Evolutionary conservation across 2,113 vertebrate species (phyloP).

Genomic region (Colinus virginianus): DNA sequence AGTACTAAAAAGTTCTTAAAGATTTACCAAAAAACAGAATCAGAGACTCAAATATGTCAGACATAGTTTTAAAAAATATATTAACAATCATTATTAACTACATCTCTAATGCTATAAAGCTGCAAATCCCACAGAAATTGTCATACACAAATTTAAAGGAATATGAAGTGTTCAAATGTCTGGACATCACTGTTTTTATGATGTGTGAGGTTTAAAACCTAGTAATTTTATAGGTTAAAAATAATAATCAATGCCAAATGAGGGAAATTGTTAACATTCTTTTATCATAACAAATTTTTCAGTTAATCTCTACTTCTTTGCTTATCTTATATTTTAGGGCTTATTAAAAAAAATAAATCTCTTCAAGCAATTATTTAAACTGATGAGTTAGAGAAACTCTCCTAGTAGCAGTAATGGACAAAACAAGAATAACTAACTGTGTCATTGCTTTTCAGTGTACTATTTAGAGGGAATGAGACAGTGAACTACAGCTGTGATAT

Average conservation of each 20-base stretch:
- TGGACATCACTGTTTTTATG: background rate
- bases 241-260: background rate
- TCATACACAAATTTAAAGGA: background rate
- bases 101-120: background rate
- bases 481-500: background rate
- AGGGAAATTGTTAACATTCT: background rate
- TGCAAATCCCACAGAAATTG: background rate
- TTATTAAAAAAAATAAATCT: background rate
- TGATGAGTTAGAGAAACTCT: background rate
- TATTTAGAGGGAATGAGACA: background rate
- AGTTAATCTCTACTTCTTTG: background rate
- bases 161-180: background rate
- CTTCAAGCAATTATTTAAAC: background rate
- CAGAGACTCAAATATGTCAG: background rate
- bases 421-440: background rate
- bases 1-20: background rate
- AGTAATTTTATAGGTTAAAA: background rate
- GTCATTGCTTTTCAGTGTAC: rapidly evolving
- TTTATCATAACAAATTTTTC: background rate
- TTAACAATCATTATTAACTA: background rate
- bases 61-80: background rate
- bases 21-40: background rate
- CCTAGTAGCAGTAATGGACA: background rate
- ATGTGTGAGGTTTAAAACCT: background rate
- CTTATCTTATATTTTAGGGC: background rate